Percentiles rank a stretch among this genome's conserved stretches.
These are phyloP conservation scores for Bombus soroeensis DNA, from an alignment of 1,140 invertebrate species.

Conservation along the genomic window DNA sequence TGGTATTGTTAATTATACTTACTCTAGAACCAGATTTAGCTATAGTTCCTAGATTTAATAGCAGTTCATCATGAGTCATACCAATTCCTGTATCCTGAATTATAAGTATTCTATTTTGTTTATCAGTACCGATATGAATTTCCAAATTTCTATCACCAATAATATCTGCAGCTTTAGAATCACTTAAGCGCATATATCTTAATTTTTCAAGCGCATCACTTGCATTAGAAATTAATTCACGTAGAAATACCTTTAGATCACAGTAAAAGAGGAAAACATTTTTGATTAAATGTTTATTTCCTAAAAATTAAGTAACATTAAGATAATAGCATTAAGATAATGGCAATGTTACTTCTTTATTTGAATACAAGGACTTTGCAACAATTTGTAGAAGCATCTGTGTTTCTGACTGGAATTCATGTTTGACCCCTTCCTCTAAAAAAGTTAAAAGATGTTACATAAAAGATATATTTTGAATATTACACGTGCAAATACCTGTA, in stretches of 20 bases:
- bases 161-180: constrained; percentile 78
- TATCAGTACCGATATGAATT: constrained; percentile 95
- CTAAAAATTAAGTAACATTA: not conserved
- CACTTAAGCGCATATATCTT: constrained; percentile 88
- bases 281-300: not conserved
- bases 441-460: constrained; percentile 20
- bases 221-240: constrained; percentile 98
- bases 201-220: constrained; percentile 98
- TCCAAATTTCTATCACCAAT: constrained; percentile 87
- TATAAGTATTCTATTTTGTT: constrained; percentile 91
- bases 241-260: constrained; percentile 91
- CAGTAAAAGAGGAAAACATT: not conserved
- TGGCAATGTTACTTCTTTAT: constrained; percentile 91
- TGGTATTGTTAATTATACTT: constrained; percentile 54
- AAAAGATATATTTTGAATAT: not conserved
- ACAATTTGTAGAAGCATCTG: constrained; percentile 98
- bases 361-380: constrained; percentile 97
- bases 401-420: constrained; percentile 98
- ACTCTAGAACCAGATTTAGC: constrained; percentile 97
- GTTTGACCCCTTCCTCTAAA: constrained; percentile 83
- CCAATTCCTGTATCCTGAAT: constrained; percentile 97
- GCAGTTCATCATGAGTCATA: constrained; percentile 96
- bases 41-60: constrained; percentile 96
- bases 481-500: constrained; percentile 80
- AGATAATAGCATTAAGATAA: constrained; percentile 8